These are phyloP conservation scores for Chloroceryle inda DNA, from an alignment of 2,797 vertebrate species.

Conservation along the genomic window DNA sequence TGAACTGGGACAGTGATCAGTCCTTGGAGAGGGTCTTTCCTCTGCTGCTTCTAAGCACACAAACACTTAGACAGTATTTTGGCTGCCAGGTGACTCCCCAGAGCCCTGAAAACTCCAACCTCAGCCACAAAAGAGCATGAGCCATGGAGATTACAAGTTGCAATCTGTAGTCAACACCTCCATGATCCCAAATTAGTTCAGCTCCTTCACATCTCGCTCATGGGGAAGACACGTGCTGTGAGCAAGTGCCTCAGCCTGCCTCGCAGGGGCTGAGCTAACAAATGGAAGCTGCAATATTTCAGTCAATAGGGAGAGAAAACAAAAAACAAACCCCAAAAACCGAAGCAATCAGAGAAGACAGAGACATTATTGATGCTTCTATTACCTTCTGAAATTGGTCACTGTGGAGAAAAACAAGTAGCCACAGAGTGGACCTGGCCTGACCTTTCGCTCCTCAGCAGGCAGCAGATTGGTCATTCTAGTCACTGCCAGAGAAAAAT, in stretches of 20 bases:
- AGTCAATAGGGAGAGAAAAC: background rate
- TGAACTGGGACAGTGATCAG: accelerated
- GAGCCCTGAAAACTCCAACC: background rate
- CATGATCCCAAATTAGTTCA: background rate
- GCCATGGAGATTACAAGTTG: background rate
- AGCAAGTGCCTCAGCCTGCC: background rate
- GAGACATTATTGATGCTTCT: constrained; percentile 69
- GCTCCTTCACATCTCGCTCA: background rate
- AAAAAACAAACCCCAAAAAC: background rate
- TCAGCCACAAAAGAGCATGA: background rate
- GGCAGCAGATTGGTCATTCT: constrained; percentile 60
- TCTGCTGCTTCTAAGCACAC: background rate
- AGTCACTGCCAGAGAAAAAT: constrained; percentile 58
- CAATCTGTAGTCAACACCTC: background rate
- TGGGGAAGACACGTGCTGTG: accelerated
- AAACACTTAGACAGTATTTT: background rate
- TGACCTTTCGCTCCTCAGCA: constrained; percentile 48
- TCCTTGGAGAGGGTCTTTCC: background rate
- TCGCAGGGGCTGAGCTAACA: background rate
- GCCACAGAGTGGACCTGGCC: constrained; percentile 46
- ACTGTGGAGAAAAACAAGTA: constrained; percentile 69
- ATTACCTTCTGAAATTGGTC: constrained; percentile 70
- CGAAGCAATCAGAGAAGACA: constrained; percentile 8
- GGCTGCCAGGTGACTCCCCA: background rate
- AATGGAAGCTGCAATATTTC: constrained; percentile 55